These are phyloP conservation scores for Pyralis farinalis DNA, from an alignment of 2,888 invertebrate species.

Conservation along the genomic window DNA sequence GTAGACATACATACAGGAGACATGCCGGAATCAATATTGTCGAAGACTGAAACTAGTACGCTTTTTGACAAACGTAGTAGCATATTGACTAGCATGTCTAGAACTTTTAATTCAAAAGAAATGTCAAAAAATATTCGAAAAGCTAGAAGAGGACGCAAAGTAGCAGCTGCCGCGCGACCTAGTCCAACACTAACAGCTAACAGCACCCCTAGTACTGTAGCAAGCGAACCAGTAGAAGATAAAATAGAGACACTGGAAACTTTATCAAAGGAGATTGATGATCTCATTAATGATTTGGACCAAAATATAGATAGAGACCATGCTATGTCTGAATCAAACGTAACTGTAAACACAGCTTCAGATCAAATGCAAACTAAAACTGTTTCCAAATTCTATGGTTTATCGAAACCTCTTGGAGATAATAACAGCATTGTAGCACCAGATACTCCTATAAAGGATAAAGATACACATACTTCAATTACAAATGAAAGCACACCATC, in stretches of 20 bases:
- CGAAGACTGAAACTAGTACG: constrained; percentile 82
- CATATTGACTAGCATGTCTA: constrained; percentile 78
- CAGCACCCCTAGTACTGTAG: constrained; percentile 34
- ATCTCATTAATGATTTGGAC: constrained; percentile 68
- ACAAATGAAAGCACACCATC: constrained; percentile 60
- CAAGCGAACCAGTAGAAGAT: constrained; percentile 48
- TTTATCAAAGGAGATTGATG: constrained; percentile 69
- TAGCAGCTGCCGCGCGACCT: constrained; percentile 45
- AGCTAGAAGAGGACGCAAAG: constrained; percentile 69
- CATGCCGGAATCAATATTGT: constrained; percentile 80
- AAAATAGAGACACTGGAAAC: constrained; percentile 67
- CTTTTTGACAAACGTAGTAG: constrained; percentile 74
- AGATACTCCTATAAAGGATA: constrained; percentile 64
- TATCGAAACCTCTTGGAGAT: constrained; percentile 57
- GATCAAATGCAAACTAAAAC: constrained; percentile 55
- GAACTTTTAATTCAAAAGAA: constrained; percentile 75
- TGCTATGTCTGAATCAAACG: constrained; percentile 34
- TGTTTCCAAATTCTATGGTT: constrained; percentile 58
- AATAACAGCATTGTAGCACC: constrained; percentile 53
- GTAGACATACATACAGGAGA: constrained; percentile 68
- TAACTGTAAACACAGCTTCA: constrained; percentile 18
- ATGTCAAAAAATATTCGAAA: constrained; percentile 72
- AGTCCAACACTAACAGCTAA: constrained; percentile 27
- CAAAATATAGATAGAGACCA: constrained; percentile 64
- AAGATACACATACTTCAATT: constrained; percentile 38